Conservation (phyloP, 2,888 invertebrate genomes). For the Pyrrhosoma nymphula region DNA sequence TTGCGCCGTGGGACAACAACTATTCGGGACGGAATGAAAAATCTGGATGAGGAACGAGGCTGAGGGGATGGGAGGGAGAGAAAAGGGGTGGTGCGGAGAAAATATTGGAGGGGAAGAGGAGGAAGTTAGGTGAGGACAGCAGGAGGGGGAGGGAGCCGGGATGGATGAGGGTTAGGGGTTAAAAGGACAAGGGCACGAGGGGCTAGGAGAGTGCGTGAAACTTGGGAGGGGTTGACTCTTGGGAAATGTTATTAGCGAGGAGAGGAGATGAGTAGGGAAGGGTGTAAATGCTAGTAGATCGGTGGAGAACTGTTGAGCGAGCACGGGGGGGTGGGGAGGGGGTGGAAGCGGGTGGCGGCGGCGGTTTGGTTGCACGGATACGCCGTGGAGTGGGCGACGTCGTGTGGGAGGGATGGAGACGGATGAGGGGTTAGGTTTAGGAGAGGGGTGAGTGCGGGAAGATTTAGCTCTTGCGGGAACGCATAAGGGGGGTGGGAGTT, state of each 20-base stretch:
- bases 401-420: neutral
- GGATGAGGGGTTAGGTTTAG: neutral
- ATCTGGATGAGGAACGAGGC: neutral
- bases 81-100: neutral
- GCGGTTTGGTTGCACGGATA: neutral
- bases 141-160: neutral
- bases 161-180: conserved; percentile 11
- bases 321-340: neutral
- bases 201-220: neutral
- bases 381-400: neutral
- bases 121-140: neutral
- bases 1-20: neutral
- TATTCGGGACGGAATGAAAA: neutral
- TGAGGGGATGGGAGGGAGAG: too few relatives aligned
- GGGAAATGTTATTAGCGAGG: conserved; percentile 22
- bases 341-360: too few relatives aligned
- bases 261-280: conserved; percentile 13
- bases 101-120: neutral
- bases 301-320: conserved; percentile 6
- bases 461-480: neutral
- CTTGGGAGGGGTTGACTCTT: neutral
- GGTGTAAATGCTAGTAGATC: conserved; percentile 18
- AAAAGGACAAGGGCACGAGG: neutral
- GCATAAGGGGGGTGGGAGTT: too few relatives aligned
- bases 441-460: neutral